Base-by-base conservation (phyloP, 1,140 invertebrate genomes). In the Cheumatopsyche charites region DNA sequence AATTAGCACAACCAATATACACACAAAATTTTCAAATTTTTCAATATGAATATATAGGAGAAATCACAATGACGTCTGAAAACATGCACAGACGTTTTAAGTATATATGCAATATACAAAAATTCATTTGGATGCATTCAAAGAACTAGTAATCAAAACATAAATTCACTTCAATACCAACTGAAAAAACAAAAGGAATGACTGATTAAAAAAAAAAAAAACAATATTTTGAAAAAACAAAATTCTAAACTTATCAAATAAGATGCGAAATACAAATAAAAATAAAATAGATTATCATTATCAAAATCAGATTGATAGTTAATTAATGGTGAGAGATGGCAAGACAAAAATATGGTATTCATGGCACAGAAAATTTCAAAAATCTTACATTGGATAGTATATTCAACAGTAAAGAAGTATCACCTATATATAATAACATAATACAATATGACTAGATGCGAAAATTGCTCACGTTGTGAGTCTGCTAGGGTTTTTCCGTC, bases 371-470 rank as follows among this genome's bases (percentile, higher is more conserved):
- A 26, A 25, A 23, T 26, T 62, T 62, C 19, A 62, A 21, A 21
- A 21, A 15, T 21, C 58, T 62, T n/a, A 25, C 17, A 49, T 5
- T 13, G 4, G 17, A 5, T 49, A n/a, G 17, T 49, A 49, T 5
- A 49, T 49, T 15, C 13, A 49, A 49, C 13, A 4, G 17, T 5
- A 49, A 15, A 15, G 13, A 63, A 63, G 29, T 42, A 42, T 63
- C 62, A 42, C 29, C 62, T 63, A 63, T 62, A 62, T 25, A 23
- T 23, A 23, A 62, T 36, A 36, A 62, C 3, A 62, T 42, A 63
- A 42, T 23, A 63, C 52, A 42, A 63, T 63, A 42, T 63, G 62
- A 63, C 62, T 63, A 63, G 62, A 63, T 63, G 62, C 23, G 36
- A 42, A 15, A 63, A 23, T 17, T 6, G 62, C 41, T 15, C 62